Evolutionary conservation across 2,888 invertebrate species (phyloP), one percentile per base, ranked within the genome.

Genomic region (Melangyna quadrimaculata): DNA sequence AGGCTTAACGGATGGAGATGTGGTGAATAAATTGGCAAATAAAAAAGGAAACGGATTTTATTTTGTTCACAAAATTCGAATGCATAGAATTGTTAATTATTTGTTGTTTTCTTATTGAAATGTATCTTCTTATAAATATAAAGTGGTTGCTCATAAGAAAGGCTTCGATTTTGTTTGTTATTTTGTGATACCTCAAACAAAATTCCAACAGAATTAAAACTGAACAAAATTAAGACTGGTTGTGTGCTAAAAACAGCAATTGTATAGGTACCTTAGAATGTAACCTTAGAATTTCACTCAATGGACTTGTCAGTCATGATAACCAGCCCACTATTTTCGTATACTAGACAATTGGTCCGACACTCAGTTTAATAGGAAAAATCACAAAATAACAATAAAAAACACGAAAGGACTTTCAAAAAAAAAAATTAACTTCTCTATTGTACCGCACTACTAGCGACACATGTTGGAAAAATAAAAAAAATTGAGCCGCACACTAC

Each of bases 241-340:
- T 35, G 10, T 10, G 10, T 12, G 35, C 10, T 35, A 37, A 37
- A 14, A 1, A 14, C 37, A 37, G 5, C 37, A 37, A 32, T 37
- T 37, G 0, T 14, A 12, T 37, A 14, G 1, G 14, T 43, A 43
- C 5, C 8, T 17, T 7, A 48, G 12, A 29, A 17, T 35, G 17
- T 59, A n/a, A 2, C 14, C 35, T 22, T 14, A 55, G 75, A 86
- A 81, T 86, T 82, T 70, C 80, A 65, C 83, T 83, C 78, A 87
- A 87, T 87, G 77, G 87, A 87, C 87, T 74, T 87, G 82, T 87
- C 87, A 63, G 63, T 59, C 69, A 53, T 83, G 74, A 87, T 83
- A 72, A 87, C 83, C 78, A 77, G 80, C 63, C 55, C 32, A 78
- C 37, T 55, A 48, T 69, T 32, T 45, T 59, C 48, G 12, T 45